These are phyloP conservation scores for Megaceryle alcyon DNA, from an alignment of 2,797 vertebrate species.

Conservation along the genomic window DNA sequence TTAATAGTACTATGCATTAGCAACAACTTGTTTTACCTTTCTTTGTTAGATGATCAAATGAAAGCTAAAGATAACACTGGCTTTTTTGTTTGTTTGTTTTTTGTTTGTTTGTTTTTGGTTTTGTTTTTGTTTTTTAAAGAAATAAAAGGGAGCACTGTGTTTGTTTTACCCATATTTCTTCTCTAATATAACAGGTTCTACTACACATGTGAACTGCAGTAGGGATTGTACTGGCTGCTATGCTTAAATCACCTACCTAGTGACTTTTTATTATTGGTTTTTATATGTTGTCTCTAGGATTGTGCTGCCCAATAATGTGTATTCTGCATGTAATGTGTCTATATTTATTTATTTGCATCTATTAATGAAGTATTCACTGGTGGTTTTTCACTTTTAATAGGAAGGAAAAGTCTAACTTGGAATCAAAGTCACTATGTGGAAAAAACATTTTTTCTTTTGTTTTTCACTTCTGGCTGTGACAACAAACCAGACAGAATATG, in stretches of 20 bases:
- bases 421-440: slow-evolving; percentile 78
- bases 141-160: background rate
- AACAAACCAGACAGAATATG: slow-evolving; percentile 51
- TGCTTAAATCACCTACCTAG: background rate
- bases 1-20: background rate
- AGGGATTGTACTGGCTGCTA: background rate
- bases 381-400: slow-evolving; percentile 20
- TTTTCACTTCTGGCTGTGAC: slow-evolving; percentile 77
- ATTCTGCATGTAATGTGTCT: background rate
- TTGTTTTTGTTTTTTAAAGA: background rate
- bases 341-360: background rate
- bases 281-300: background rate
- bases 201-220: background rate
- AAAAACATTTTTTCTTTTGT: slow-evolving; percentile 67
- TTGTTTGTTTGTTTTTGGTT: no score
- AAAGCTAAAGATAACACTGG: background rate
- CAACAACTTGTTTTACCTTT: background rate
- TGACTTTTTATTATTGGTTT: background rate
- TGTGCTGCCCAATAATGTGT: background rate
- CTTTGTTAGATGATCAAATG: background rate
- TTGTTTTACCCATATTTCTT: background rate
- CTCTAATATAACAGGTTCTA: background rate
- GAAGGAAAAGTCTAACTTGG: slow-evolving; percentile 54
- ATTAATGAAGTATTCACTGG: background rate
- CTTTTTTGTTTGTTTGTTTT: background rate